Base-by-base conservation (phyloP, 2,888 invertebrate genomes). In the Linhomoeus sp. region DNA sequence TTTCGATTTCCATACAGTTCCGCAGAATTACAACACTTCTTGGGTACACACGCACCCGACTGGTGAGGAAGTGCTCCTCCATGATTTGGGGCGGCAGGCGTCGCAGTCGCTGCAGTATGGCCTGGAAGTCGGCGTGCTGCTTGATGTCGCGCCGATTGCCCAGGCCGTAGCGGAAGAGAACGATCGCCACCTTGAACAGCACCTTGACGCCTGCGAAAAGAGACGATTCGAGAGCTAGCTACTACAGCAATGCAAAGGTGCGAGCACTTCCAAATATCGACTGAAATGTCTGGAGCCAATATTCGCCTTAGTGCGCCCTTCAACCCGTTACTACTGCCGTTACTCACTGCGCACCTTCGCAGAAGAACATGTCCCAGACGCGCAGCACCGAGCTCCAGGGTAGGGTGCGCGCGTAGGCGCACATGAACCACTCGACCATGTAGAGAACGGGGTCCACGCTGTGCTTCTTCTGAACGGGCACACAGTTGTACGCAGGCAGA, bases 401-500 rank as follows among this genome's bases (percentile, higher is more conserved):
- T 56, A 94, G 72, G 0, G 88, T 90, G 58, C 94, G 75, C 0
- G 88, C 86, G 68, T 83, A 84, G 9, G 86, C 81, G 70, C 94
- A 94, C 63, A 94, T 77, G 72, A 94, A 94, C 94, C 94, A 94
- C 71, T 94, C 94, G 26, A 88, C 88, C 76, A 92, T 90, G 67
- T 88, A 94, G 49, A 88, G 75, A 55, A 88, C 79, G 0, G 92
- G 92, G 62, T 90, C 90, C 57, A 92, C 81, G 63, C 79, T 80
- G 64, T 90, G 85, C 66, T 84, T 84, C 67, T 80, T 80, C 70
- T 88, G 70, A 58, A 77, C 12, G 12, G 5, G 5, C 5, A n/a
- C n/a, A n/a, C n/a, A n/a, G n/a, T n/a, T n/a, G n/a, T n/a, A n/a
- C n/a, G n/a, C n/a, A n/a, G n/a, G n/a, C n/a, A n/a, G n/a, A n/a